Conservation (phyloP, 1,140 invertebrate species). For the Tachypleus tridentatus region DNA sequence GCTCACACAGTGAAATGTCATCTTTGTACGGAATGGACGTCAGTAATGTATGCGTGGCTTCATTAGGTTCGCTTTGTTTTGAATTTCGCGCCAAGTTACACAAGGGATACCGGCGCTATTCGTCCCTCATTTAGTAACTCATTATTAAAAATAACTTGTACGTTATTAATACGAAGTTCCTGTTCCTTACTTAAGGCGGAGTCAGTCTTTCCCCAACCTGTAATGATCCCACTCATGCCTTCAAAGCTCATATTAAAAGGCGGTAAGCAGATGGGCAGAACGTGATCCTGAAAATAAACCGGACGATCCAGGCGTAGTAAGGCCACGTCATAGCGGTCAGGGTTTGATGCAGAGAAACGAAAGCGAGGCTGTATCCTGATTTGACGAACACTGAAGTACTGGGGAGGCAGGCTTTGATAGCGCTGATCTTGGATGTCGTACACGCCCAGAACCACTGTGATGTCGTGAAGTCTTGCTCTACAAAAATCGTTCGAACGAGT, state of each 20-base stretch:
- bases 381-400: conserved; percentile 51
- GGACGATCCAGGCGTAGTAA: conserved; percentile 56
- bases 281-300: conserved; percentile 51
- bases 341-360: conserved; percentile 64
- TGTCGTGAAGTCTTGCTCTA: conserved; percentile 52
- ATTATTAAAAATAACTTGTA: too few species aligned
- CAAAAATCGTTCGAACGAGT: conserved; percentile 1
- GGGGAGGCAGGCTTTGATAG: conserved; percentile 48
- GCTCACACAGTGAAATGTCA: too few species aligned
- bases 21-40: too few species aligned
- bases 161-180: too few species aligned
- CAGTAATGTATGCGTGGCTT: too few species aligned
- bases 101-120: too few species aligned
- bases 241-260: conserved; percentile 28
- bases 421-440: conserved; percentile 58
- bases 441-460: conserved; percentile 65
- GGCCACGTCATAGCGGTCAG: conserved; percentile 64
- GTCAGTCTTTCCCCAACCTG: conserved; percentile 80
- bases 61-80: too few species aligned
- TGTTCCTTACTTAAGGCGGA: conserved; percentile 37
- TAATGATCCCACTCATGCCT: conserved; percentile 40
- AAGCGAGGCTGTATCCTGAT: conserved; percentile 70
- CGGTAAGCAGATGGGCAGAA: conserved; percentile 67
- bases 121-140: too few species aligned
- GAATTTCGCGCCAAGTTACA: too few species aligned